Conservation (phyloP, 2,113 vertebrate species). For the Limnothrissa miodon region DNA sequence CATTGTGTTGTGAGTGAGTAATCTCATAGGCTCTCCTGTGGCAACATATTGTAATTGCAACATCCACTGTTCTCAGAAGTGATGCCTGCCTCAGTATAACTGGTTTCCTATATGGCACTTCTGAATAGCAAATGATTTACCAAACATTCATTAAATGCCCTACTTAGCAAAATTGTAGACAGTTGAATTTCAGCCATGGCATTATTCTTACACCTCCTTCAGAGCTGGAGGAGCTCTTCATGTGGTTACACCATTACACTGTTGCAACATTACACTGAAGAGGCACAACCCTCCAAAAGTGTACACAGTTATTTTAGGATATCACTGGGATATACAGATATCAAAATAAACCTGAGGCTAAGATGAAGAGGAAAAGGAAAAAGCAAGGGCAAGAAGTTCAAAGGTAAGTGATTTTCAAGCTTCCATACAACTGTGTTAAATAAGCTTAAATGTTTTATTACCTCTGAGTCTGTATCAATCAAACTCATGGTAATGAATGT, state of each 20-base stretch:
- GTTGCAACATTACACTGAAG: too few relatives aligned
- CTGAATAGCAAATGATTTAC: background rate
- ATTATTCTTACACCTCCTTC: too few relatives aligned
- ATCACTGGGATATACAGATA: slow-evolving; percentile 29
- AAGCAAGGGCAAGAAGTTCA: slow-evolving; percentile 41
- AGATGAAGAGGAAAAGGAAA: too few relatives aligned
- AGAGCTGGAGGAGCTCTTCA: too few relatives aligned
- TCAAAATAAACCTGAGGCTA: slow-evolving; percentile 33
- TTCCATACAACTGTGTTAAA: slow-evolving; percentile 16
- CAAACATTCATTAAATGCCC: background rate
- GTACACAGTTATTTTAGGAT: slow-evolving; percentile 27
- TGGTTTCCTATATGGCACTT: background rate
- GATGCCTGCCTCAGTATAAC: too few relatives aligned
- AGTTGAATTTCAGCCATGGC: too few relatives aligned
- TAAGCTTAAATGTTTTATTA: too few relatives aligned
- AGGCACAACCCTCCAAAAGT: background rate
- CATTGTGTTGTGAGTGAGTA: background rate
- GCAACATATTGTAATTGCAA: background rate
- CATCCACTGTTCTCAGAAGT: background rate
- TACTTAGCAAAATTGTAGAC: too few relatives aligned
- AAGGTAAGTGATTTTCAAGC: slow-evolving; percentile 35
- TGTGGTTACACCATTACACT: too few relatives aligned
- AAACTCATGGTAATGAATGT: slow-evolving; percentile 23
- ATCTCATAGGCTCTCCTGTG: background rate
- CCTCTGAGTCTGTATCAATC: too few relatives aligned